Evolutionary conservation across 1,140 invertebrate species (phyloP).

Genomic region (Nilaparvata lugens): DNA sequence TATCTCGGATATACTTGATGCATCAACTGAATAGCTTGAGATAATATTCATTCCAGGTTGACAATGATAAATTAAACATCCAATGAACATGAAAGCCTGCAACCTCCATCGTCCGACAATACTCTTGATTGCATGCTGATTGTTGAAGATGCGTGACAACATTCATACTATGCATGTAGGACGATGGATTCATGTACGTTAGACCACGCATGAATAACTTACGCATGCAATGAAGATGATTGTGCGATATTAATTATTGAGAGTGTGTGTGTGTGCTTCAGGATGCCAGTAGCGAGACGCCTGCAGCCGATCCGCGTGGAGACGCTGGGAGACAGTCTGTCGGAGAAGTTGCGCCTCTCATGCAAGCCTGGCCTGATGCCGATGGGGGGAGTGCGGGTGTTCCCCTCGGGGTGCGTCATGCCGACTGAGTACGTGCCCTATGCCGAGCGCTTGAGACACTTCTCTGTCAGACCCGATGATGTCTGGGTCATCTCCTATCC

Average conservation of each 20-base stretch:
- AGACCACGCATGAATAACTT: no score
- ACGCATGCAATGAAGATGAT: no score
- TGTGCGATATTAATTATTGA: not conserved
- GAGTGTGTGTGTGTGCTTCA: not conserved
- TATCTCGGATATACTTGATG: no score
- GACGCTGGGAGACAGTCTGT: constrained; percentile 18
- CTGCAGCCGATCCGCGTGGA: constrained; percentile 14
- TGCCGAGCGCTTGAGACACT: constrained; percentile 29
- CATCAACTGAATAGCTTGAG: no score
- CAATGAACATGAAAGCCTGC: no score
- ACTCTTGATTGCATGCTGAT: no score
- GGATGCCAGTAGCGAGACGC: not conserved
- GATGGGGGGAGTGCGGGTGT: constrained; percentile 19
- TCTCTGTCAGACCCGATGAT: constrained; percentile 35
- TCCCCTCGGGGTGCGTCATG: constrained; percentile 24
- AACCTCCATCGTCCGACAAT: no score
- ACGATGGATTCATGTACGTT: no score
- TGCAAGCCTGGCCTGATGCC: constrained; percentile 25
- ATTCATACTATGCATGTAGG: no score
- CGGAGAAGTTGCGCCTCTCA: constrained; percentile 22
- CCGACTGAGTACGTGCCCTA: constrained; percentile 28
- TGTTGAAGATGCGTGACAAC: no score
- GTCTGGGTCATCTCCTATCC: constrained; percentile 40
- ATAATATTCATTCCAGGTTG: no score
- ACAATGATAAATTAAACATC: no score